Base-by-base conservation (phyloP, 2,888 invertebrate species). In the Panzeria rudis region DNA sequence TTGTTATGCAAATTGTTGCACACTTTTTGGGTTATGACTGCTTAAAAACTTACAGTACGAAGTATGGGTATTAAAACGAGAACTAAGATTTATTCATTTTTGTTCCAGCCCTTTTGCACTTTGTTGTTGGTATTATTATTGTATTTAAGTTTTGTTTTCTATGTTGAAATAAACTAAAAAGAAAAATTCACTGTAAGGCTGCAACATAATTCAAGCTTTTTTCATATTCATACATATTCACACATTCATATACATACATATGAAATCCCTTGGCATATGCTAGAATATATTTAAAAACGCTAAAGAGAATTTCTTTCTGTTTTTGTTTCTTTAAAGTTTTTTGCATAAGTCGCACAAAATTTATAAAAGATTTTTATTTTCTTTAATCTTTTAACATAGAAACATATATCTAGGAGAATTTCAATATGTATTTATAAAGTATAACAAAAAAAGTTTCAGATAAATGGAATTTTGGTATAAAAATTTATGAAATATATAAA, bases 1-100 rank as follows among this genome's bases (percentile, higher is more conserved):
- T 80, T 68, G 11, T 41, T 52, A 59, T 80, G 35, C n/a, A 73
- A 73, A 68, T 66, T 75, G 32, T 68, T 61, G 73, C 68, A 81
- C 75, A 81, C 38, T 50, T 81, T 80, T 68, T 80, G 59, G 59
- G 66, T 68, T 80, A 32, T 59, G 64, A 80, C 80, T 80, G 59
- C 80, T 66, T 73, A 73, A n/a, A 72, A 38, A 2, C 32, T 50
- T 32, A 52, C 9, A 38, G 32, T n/a, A 23, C 2, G 11, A 47
- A 50, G 17, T 29, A 54, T 6, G 29, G 41, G 41, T 52, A 44
- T 71, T 54, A 47, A 54, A 56, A 68, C 41, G n/a, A 9, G 59
- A 32, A 50, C 61, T 41, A 61, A 50, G 25, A 50, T 61, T 25
- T 56, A 50, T 59, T 23, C 11, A 11, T 52, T 59, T 44, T 56